These are phyloP conservation scores for Oceanodroma leucorhoa DNA, from an alignment of 2,797 vertebrate species.

Conservation along the genomic window DNA sequence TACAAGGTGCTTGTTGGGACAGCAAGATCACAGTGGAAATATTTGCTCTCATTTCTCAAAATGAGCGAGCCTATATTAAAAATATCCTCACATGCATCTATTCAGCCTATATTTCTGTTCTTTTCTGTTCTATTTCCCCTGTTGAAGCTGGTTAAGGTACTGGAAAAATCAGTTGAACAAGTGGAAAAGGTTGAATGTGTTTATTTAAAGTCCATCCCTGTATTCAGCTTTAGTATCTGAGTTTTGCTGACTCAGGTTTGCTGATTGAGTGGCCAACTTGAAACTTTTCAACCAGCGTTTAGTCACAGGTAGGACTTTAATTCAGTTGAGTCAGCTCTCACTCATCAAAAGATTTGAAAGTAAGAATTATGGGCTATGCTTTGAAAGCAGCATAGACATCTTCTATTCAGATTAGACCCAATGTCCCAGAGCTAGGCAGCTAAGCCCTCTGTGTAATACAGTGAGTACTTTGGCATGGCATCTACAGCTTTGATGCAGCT, in stretches of 20 bases:
- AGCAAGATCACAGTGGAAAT: neutral
- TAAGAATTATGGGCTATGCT: neutral
- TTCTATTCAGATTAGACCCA: neutral
- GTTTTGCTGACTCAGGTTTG: neutral
- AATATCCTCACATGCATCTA: neutral
- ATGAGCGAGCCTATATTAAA: neutral
- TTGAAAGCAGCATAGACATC: neutral
- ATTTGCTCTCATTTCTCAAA: neutral
- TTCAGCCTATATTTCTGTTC: neutral
- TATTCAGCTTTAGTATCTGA: neutral
- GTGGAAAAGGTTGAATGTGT: neutral
- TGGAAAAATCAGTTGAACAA: neutral
- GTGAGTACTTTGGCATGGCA: neutral
- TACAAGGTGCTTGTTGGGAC: neutral
- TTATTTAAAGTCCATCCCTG: neutral
- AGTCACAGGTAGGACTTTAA: slow-evolving; percentile 4
- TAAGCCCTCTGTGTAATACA: neutral
- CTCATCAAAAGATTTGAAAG: neutral
- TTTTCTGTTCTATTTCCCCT: neutral
- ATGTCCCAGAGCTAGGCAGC: neutral
- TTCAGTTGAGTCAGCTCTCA: neutral
- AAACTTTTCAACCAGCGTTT: neutral
- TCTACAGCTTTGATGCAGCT: neutral
- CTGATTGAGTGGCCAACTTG: neutral
- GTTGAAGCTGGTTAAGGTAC: neutral